These are phyloP conservation scores for Fregata magnificens DNA, from an alignment of 2,113 vertebrate genomes.

Conservation along the genomic window DNA sequence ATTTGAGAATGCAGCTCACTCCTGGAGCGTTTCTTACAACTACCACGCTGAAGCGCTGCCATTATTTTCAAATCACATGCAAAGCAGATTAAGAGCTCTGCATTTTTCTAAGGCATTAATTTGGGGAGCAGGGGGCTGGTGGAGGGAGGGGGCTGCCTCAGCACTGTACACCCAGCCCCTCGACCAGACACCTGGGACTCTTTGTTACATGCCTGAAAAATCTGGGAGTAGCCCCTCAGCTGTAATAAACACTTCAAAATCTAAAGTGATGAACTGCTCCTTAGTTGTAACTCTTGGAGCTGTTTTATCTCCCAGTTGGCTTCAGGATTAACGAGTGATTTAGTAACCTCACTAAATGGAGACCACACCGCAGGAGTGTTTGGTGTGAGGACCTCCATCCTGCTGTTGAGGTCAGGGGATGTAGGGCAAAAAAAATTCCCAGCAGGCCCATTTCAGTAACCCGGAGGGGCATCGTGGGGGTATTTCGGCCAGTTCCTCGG, in stretches of 20 bases:
- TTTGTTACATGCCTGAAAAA: neutral
- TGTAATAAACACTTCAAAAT: neutral
- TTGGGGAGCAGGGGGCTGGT: neutral
- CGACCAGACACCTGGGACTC: neutral
- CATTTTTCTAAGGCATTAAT: constrained; percentile 35
- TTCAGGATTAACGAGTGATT: neutral
- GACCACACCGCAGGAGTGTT: neutral
- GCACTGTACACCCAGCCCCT: neutral
- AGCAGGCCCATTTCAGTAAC: neutral
- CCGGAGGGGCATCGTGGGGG: rapidly evolving
- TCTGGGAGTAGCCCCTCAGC: neutral
- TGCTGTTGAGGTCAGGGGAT: rapidly evolving
- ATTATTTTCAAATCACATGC: constrained; percentile 6
- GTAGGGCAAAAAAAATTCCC: neutral
- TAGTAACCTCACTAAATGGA: neutral
- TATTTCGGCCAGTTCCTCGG: neutral
- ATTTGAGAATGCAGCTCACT: neutral
- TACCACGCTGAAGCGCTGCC: neutral
- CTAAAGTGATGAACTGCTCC: rapidly evolving
- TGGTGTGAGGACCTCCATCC: neutral
- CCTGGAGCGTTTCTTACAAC: neutral
- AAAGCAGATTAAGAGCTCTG: constrained; percentile 48
- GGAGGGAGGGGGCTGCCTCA: neutral
- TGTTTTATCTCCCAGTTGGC: neutral
- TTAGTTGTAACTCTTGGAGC: neutral